Conservation (phyloP, 2,888 invertebrate species). For the Oscheius sp. region DNA sequence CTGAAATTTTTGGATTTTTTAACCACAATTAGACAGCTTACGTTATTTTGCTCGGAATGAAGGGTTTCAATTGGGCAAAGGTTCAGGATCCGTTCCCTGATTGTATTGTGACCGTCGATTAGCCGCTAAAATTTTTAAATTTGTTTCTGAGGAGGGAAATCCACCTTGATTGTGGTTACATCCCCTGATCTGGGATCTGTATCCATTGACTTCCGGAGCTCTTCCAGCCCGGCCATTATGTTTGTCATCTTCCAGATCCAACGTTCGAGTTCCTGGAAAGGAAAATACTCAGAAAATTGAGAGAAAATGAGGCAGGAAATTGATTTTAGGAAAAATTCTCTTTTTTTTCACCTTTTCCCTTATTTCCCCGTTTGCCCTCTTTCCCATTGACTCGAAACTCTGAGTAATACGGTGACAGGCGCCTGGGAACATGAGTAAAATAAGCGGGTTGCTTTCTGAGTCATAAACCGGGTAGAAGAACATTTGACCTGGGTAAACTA, state of each 20-base stretch:
- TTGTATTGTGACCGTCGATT: slow-evolving; percentile 27
- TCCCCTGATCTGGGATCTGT: slow-evolving; percentile 91
- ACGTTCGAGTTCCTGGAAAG: slow-evolving; percentile 85
- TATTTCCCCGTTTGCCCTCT: too few relatives aligned
- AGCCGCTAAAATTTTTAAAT: neutral
- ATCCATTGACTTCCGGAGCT: slow-evolving; percentile 79
- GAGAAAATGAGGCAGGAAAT: too few relatives aligned
- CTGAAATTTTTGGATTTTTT: slow-evolving; percentile 43
- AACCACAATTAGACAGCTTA: slow-evolving; percentile 2
- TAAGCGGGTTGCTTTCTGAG: too few relatives aligned
- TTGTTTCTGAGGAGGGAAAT: slow-evolving; percentile 79
- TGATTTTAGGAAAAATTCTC: too few relatives aligned
- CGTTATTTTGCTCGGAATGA: slow-evolving; percentile 84
- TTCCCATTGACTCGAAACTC: too few relatives aligned
- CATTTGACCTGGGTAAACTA: too few relatives aligned
- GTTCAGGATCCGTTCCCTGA: slow-evolving; percentile 82
- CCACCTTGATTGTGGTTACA: slow-evolving; percentile 85
- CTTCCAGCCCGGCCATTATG: slow-evolving; percentile 58
- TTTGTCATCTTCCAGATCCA: slow-evolving; percentile 96
- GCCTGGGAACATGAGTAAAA: too few relatives aligned
- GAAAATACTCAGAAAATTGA: too few relatives aligned
- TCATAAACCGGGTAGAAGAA: too few relatives aligned
- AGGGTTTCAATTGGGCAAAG: slow-evolving; percentile 89
- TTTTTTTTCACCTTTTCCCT: too few relatives aligned
- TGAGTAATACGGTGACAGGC: too few relatives aligned